phyloP scores from a whole-genome alignment of 1,140 invertebrate species.

The Cardiocondyla obscurior region DNA sequence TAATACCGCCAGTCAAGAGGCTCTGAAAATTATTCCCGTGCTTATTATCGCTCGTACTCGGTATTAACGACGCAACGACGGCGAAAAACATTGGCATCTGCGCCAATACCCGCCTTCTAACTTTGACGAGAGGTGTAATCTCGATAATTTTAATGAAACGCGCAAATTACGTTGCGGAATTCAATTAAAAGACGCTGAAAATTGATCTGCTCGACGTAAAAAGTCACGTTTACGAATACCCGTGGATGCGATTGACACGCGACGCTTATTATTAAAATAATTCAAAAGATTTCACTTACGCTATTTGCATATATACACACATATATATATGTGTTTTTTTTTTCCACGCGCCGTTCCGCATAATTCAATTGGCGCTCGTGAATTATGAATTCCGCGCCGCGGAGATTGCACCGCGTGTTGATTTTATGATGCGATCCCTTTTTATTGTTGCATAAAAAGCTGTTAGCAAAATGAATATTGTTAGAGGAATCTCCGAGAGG shows the following conservation, averaged over 20 bases:
- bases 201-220: slow-evolving; percentile 1
- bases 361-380: slow-evolving; percentile 47
- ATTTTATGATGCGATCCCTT: slow-evolving; percentile 32
- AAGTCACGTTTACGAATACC: background rate
- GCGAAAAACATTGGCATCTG: background rate
- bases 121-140: background rate
- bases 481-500: slow-evolving; percentile 12
- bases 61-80: background rate
- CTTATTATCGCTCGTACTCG: background rate
- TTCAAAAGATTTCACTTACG: slow-evolving; percentile 44
- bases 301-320: slow-evolving; percentile 35
- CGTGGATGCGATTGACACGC: slow-evolving; percentile 11
- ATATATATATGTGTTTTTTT: slow-evolving; percentile 46
- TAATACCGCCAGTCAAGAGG: background rate
- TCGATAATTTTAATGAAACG: background rate
- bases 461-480: slow-evolving; percentile 18
- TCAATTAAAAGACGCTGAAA: slow-evolving; percentile 7
- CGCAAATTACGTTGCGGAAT: background rate
- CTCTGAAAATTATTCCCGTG: background rate
- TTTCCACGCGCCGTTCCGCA: slow-evolving; percentile 18
- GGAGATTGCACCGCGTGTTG: slow-evolving; percentile 19
- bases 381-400: slow-evolving; percentile 15
- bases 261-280: slow-evolving; percentile 41
- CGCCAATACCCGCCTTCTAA: background rate
- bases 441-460: slow-evolving; percentile 26